Conservation (phyloP, 2,113 vertebrate species). For the Heloderma charlesbogerti region DNA sequence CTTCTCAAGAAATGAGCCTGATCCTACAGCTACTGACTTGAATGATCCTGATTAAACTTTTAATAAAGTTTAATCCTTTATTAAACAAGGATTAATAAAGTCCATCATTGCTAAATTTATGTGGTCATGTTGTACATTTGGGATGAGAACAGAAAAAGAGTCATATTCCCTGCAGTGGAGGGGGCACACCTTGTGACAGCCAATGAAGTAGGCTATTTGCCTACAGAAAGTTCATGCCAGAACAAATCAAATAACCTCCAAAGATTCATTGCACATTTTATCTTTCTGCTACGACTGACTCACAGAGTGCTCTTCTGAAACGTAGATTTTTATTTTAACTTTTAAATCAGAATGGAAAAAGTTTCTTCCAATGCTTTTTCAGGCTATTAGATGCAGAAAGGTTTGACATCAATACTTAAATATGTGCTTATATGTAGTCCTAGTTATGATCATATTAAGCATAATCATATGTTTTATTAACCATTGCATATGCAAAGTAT, state of each 20-base stretch:
- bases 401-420: background rate
- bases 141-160: too few species aligned
- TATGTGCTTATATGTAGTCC: background rate
- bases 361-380: background rate
- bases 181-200: too few species aligned
- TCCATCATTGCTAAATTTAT: too few species aligned
- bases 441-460: constrained; percentile 12
- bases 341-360: background rate
- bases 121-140: too few species aligned
- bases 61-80: too few species aligned
- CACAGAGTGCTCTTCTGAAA: background rate
- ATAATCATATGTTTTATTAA: constrained; percentile 16
- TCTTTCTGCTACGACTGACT: background rate
- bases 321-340: background rate
- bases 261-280: background rate
- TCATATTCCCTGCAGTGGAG: too few species aligned
- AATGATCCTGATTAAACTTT: too few species aligned
- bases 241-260: background rate
- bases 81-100: too few species aligned
- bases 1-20: too few species aligned
- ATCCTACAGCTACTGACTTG: too few species aligned
- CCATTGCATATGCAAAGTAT: background rate
- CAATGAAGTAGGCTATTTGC: background rate
- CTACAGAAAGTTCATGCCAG: background rate
- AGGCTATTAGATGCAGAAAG: background rate